A percentile compares a stretch with the other conserved stretches of the same genome.
phyloP scores from a whole-genome alignment of 1,140 invertebrate species.

The Lasaia peninsularis region DNA sequence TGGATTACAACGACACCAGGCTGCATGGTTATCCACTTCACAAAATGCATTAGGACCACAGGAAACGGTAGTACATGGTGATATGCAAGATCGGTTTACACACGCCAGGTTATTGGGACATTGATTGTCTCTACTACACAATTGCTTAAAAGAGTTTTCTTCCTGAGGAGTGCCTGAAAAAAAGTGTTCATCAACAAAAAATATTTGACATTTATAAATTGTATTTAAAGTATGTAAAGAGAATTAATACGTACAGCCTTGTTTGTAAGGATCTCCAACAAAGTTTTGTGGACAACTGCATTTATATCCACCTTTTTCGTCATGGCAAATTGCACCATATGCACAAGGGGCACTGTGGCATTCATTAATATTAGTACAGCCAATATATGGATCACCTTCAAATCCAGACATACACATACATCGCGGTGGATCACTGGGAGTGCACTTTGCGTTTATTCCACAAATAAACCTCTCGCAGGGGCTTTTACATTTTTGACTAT shows the following conservation, averaged over 20 bases:
- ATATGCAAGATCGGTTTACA: slow-evolving; percentile 85
- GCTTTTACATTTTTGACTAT: slow-evolving; percentile 92
- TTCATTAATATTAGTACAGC: slow-evolving; percentile 91
- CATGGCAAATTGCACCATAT: slow-evolving; percentile 90
- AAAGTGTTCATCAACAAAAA: neutral
- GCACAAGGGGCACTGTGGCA: slow-evolving; percentile 88
- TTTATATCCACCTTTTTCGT: slow-evolving; percentile 89
- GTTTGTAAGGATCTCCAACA: slow-evolving; percentile 89
- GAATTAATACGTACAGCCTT: slow-evolving; percentile 82
- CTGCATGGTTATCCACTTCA: slow-evolving; percentile 91
- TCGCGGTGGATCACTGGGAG: slow-evolving; percentile 90
- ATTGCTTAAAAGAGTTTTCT: slow-evolving; percentile 51
- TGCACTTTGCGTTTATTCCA: slow-evolving; percentile 95
- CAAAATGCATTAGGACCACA: slow-evolving; percentile 92
- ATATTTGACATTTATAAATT: no score
- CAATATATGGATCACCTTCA: slow-evolving; percentile 88
- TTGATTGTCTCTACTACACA: slow-evolving; percentile 85
- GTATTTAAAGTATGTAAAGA: neutral
- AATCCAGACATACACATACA: slow-evolving; percentile 92
- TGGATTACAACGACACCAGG: slow-evolving; percentile 90
- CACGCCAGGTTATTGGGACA: slow-evolving; percentile 90
- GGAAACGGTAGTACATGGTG: slow-evolving; percentile 86
- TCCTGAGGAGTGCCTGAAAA: slow-evolving; percentile 50
- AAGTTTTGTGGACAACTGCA: slow-evolving; percentile 90
- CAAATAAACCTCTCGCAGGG: slow-evolving; percentile 92